Evolutionary conservation across 1,140 invertebrate species (phyloP).

Genomic region (Pemphigus obesinymphae): DNA sequence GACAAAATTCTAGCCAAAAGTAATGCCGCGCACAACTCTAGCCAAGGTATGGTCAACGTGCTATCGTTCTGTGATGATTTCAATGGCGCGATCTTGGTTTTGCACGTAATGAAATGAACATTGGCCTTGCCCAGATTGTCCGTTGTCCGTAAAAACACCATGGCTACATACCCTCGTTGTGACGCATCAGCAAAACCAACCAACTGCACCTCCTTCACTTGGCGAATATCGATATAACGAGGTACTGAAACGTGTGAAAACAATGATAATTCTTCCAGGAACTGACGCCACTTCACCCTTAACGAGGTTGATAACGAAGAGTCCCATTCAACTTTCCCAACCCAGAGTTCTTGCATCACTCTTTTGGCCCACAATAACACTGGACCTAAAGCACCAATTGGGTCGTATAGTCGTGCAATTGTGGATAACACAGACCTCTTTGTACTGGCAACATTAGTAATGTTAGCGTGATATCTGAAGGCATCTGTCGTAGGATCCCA

Average conservation of each 20-base stretch:
- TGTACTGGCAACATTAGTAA: no score
- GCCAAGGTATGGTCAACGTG: background rate
- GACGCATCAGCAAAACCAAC: conserved; percentile 20
- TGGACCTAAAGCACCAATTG: no score
- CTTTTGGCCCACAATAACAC: no score
- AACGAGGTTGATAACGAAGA: background rate
- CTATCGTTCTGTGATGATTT: no score
- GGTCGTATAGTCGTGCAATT: no score
- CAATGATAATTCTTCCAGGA: background rate
- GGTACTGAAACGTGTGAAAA: background rate
- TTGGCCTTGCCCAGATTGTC: background rate
- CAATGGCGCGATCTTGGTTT: no score
- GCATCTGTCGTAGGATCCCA: no score
- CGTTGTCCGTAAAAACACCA: background rate
- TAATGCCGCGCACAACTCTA: background rate
- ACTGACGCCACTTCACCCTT: background rate
- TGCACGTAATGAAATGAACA: no score
- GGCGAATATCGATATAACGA: no score
- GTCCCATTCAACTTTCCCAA: background rate
- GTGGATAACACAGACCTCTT: no score
- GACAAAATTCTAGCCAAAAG: background rate
- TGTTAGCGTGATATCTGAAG: no score
- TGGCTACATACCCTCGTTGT: conserved; percentile 7
- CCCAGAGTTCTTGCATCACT: no score
- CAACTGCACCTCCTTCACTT: background rate